Conservation (phyloP, 2,888 invertebrate genomes). For the Tigriopus californicus region DNA sequence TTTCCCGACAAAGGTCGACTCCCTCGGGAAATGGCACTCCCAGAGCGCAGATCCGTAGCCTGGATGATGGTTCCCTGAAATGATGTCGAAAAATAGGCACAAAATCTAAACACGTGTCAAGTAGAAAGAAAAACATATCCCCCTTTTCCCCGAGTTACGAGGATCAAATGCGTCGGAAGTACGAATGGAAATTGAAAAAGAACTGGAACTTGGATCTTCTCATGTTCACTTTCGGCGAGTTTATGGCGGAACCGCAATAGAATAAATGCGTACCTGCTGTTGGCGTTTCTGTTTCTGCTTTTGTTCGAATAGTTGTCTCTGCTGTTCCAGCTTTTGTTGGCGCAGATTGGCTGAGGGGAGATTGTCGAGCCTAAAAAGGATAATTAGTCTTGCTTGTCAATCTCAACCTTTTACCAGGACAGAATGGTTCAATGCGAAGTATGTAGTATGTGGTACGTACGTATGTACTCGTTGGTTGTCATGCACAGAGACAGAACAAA, state of each 20-base stretch:
- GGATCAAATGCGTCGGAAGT: no score
- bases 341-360: constrained; percentile 27
- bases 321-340: constrained; percentile 70
- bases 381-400: no score
- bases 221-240: no score
- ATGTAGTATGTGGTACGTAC: no score
- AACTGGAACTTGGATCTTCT: no score
- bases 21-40: constrained; percentile 20
- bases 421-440: no score
- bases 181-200: no score
- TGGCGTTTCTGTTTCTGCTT: constrained; percentile 72
- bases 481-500: no score
- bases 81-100: background rate
- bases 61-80: constrained; percentile 42
- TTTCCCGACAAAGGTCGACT: constrained; percentile 39
- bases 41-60: constrained; percentile 46
- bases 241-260: no score
- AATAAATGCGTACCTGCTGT: constrained; percentile 41
- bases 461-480: no score
- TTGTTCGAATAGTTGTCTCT: constrained; percentile 71
- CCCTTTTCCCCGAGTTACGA: no score
- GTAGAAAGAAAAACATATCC: background rate
- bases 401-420: no score
- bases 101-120: background rate
- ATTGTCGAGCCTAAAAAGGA: constrained; percentile 3